A percentile compares a stretch with the other conserved stretches of the same genome.
Conservation (phyloP, 2,888 invertebrate species). For the Teleiodes luculella region DNA sequence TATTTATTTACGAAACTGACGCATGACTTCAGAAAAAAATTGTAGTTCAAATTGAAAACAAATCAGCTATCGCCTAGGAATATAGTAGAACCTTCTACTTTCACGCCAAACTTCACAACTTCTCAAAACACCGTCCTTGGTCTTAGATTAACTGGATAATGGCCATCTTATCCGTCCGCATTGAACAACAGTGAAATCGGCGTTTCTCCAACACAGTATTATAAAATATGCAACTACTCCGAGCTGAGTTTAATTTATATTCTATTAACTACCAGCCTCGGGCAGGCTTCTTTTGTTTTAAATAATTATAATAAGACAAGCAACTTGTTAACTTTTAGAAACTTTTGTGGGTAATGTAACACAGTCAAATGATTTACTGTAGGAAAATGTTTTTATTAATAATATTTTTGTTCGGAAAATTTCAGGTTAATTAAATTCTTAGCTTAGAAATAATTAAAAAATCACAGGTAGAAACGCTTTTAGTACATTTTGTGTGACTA, state of each 20-base stretch:
- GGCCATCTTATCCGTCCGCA: slow-evolving; percentile 28
- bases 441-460: no score
- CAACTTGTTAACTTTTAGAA: not conserved
- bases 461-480: no score
- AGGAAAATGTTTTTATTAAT: no score
- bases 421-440: no score
- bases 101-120: slow-evolving; percentile 4
- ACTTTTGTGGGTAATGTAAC: not conserved
- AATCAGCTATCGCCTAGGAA: not conserved
- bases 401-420: no score
- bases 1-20: no score
- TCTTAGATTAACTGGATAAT: slow-evolving; percentile 19
- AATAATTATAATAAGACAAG: not conserved
- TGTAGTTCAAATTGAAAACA: not conserved
- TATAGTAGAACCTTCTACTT: not conserved
- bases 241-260: slow-evolving; percentile 42
- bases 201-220: slow-evolving; percentile 25
- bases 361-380: not conserved
- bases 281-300: slow-evolving; percentile 28
- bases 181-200: slow-evolving; percentile 31
- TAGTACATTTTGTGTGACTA: no score
- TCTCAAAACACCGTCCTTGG: slow-evolving; percentile 9
- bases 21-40: no score
- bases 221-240: slow-evolving; percentile 36
- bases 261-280: slow-evolving; percentile 30